Evolutionary conservation across 2,888 invertebrate species (phyloP).

Genomic region (Orchestes rusci): DNA sequence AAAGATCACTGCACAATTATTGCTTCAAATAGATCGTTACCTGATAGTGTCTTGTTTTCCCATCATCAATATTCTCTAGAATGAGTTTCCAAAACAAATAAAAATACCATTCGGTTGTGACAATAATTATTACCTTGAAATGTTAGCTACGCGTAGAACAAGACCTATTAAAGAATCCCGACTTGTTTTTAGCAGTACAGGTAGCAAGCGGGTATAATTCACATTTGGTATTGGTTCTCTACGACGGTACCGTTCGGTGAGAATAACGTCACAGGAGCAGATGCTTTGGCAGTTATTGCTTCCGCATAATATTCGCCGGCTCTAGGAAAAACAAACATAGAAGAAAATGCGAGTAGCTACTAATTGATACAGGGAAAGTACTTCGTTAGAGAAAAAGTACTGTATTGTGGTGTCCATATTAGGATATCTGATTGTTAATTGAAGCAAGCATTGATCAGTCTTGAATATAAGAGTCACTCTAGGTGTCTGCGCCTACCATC

Average conservation of each 20-base stretch:
- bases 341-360: slow-evolving; percentile 6
- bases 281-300: slow-evolving; percentile 8
- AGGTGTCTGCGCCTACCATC: no score
- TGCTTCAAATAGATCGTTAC: no score
- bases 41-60: no score
- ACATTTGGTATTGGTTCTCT: slow-evolving; percentile 8
- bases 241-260: slow-evolving; percentile 6
- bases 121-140: slow-evolving; percentile 6
- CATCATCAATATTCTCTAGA: no score
- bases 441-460: no score
- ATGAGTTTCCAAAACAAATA: no score
- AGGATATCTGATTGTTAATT: no score
- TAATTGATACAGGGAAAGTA: slow-evolving; percentile 8
- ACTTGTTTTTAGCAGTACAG: slow-evolving; percentile 12
- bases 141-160: slow-evolving; percentile 1
- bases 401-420: no score
- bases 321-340: slow-evolving; percentile 4
- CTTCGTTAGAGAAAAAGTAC: no score
- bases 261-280: slow-evolving; percentile 8
- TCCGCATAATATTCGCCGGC: slow-evolving; percentile 9
- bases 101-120: not conserved
- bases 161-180: slow-evolving; percentile 8
- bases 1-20: no score
- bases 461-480: no score
- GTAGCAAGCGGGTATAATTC: slow-evolving; percentile 10